Percentiles rank a stretch among this genome's conserved stretches.
phyloP scores from a whole-genome alignment of 2,113 vertebrate species.

The Triplophysa rosa region DNA sequence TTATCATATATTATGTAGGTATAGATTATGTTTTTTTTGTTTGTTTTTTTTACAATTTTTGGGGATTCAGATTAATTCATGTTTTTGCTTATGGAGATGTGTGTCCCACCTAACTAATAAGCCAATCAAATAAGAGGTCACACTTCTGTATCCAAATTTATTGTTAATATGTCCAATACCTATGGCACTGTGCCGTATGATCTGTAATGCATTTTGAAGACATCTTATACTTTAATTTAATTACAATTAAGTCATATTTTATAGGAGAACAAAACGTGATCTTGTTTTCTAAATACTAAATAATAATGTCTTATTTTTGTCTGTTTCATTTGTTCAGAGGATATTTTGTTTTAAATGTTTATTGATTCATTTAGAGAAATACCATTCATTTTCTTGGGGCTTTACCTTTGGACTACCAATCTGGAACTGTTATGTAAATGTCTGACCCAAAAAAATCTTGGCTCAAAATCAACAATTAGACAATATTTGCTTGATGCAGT shows the following conservation, averaged over 20 bases:
- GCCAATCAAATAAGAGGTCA: slow-evolving; percentile 1
- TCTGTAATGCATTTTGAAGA: not conserved
- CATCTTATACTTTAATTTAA: not conserved
- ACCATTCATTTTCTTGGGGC: not conserved
- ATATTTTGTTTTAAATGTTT: not conserved
- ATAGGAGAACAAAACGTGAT: not conserved
- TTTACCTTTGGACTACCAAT: slow-evolving; percentile 9
- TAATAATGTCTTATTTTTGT: not conserved
- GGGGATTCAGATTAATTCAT: not conserved
- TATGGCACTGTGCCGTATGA: not conserved
- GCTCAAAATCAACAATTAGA: not conserved
- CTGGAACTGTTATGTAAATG: not conserved
- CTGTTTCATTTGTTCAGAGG: not conserved
- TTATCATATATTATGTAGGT: no score
- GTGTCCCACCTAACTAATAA: not conserved
- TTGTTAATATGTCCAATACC: not conserved
- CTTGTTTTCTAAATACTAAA: no score
- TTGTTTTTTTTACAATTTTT: no score
- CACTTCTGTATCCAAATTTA: not conserved
- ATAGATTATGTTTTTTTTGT: no score
- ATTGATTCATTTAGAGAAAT: not conserved
- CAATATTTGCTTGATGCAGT: not conserved
- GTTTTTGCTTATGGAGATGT: no score
- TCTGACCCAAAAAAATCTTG: not conserved
- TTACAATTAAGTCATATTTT: not conserved